phyloP scores from a whole-genome alignment of 2,797 vertebrate species.

The Otolemur crassicaudatus region DNA sequence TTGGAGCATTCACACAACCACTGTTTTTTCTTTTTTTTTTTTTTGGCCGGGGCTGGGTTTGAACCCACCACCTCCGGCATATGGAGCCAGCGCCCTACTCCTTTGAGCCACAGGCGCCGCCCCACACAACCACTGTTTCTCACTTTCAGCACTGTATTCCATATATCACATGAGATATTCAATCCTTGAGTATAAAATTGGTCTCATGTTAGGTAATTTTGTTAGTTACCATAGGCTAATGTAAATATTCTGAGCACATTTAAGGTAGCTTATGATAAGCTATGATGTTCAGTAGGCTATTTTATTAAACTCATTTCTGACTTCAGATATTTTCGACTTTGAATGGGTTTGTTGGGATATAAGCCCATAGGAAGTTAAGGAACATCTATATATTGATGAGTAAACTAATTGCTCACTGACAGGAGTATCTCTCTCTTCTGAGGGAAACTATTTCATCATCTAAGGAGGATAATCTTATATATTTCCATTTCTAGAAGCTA shows the following conservation, averaged over 20 bases:
- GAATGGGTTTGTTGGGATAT: not conserved
- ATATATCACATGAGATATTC: not conserved
- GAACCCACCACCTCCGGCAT: no score
- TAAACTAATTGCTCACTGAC: not conserved
- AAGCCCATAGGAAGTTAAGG: not conserved
- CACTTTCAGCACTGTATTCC: not conserved
- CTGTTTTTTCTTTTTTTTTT: no score
- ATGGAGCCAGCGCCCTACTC: no score
- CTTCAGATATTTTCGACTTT: not conserved
- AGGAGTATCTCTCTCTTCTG: not conserved
- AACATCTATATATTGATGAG: not conserved
- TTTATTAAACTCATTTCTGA: not conserved
- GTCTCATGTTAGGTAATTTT: not conserved
- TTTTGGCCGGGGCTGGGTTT: no score
- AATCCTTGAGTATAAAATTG: not conserved
- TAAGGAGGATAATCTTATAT: not conserved
- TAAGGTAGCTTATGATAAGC: not conserved
- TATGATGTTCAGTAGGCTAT: not conserved
- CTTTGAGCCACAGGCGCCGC: no score
- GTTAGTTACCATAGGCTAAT: not conserved
- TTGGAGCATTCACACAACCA: not conserved
- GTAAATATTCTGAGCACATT: not conserved
- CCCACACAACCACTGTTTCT: no score
- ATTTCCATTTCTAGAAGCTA: constrained; percentile 3
- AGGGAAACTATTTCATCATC: not conserved